Base-by-base conservation (phyloP, 2,797 vertebrate species). In the Nyctalus aviator region DNA sequence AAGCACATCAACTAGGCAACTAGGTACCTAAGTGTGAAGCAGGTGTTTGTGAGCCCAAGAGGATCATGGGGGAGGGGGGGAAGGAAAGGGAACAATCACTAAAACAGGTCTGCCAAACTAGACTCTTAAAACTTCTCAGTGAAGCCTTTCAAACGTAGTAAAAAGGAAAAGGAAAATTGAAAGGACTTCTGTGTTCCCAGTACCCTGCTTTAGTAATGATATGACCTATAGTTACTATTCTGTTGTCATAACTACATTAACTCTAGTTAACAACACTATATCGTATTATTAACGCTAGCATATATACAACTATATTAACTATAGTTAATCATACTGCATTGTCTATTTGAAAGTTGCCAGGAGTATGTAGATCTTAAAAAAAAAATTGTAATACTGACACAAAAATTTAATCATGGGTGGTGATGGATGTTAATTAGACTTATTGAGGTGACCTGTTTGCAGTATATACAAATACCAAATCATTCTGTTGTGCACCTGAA, bases 141-240 rank as follows among this genome's bases (percentile, higher is more conserved):
- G 46, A 66, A 37, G 7, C 27, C 37, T 91, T 76, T 77, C 35
- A 84, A 46, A 75, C 27, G 37, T 50, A 82, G 50, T 85, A 64
- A 85, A 88, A 76, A 88, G 32, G 7, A 85, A 64, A 72, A 76
- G 32, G 9, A 82, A 64, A 72, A 77, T n/a, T 66, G 85, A 93
- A 46, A 12, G 50, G 57, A 75, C 12, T n/a, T 21, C 68, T 27
- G 3, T 6, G 3, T 89, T 79, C 46, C 64, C 25, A 59, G 25
- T 1, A 72, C 30, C 15, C 11, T 23, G 35, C 90, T 55, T 79
- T 48, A 79, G 30, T 77, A 93, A 41, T 53, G 41, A 27, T 77
- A n/a, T 55, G 44, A 23, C 2, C 9, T 82, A 0, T 66, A 55
- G 46, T 76, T 44, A 17, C 35, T 30, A 9, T 32, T 66, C 30